Base-by-base conservation (phyloP, 2,888 invertebrate species). In the Andrena bicolor region DNA sequence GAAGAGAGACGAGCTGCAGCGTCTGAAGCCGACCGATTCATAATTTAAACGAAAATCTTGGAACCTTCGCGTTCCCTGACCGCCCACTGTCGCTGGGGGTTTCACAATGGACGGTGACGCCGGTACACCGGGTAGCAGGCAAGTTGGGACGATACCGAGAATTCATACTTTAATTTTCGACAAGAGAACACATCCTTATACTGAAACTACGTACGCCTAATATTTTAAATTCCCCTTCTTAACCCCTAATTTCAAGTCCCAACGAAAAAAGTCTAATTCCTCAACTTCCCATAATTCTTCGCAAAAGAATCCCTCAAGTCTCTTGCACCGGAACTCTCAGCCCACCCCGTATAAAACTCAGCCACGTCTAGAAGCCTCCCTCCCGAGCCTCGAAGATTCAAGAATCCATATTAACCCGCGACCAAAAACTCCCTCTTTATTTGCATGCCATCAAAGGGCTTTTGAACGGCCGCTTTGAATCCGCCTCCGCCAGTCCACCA, bases 1-100 rank as follows among this genome's bases (percentile, higher is more conserved):
- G 73, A 30, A 65, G 49, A 70, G 53, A 61, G 32, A 41, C 16
- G 48, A 49, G 68, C 48, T 60, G 26, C 56, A 49, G 63, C 77
- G 58, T 74, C 65, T 30, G 77, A 77, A 69, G 63, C 51, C 65
- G 53, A 51, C 60, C 63, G 76, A 60, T 75, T 73, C 71, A 74
- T 87, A 87, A 87, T 87, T 87, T 87, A 85, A 87, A 80, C 79
- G 88, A 77, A 85, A 85, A 87, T 87, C 80, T 84, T 75, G 71
- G 79, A 82, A 74, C 79, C 75, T 77, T 63, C 76, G 49, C 63
- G 73, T 66, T 87, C 79, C 82, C 73, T 74, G 65, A 70, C 53
- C 63, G 49, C 10, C 28, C 73, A 70, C 73, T 81, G 79, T 86
- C 77, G 66, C 81, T 73, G 64, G 56, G 74, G 68, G 32, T 82